Evolutionary conservation across 1,140 invertebrate species (phyloP), one percentile per base, ranked within the genome.

Genomic region (Tetramorium parvispinum): DNA sequence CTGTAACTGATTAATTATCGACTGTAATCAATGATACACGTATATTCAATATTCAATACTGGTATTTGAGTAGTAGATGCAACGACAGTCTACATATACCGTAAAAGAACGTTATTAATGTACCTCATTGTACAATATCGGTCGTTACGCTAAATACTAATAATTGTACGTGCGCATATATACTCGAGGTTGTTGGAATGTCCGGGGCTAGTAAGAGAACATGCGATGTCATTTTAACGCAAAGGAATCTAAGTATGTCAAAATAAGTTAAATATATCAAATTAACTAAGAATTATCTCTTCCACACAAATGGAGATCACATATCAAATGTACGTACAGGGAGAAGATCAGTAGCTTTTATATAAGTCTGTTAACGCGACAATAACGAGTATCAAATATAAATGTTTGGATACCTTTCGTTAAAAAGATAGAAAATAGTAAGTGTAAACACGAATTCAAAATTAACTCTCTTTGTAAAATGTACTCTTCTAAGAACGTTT

Each of bases 151-250:
- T 65, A 81, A 66, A 63, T 85, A 61, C 16, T 82, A 82, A 82
- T 86, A 51, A 82, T 61, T 82, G 49, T 68, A 86, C 46, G 61
- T 59, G 32, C 85, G 53, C 46, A 82, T 81, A 70, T 37, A 82
- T 49, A 53, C 46, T 68, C 21, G 32, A 81, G 32, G 13, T 66
- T 55, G n/a, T 70, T 70, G 46, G 55, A n/a, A 71, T 6, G 40
- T 32, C n/a, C n/a, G n/a, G 43, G 18, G n/a, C n/a, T 55, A 16
- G 24, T 49, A 61, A 85, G 21, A 76, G 59, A 90, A 18, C 85
- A 43, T 37, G 63, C 49, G 68, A 55, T 86, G 37, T 86, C 78
- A 59, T 90, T 91, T 90, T 88, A 90, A 90, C 86, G 89, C 37
- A 65, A 91, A 82, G 88, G 88, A 51, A 87, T 65, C 66, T 51